Evolutionary conservation across 2,797 vertebrate genomes (phyloP).

Genomic region (Hoplostethus mediterraneus): DNA sequence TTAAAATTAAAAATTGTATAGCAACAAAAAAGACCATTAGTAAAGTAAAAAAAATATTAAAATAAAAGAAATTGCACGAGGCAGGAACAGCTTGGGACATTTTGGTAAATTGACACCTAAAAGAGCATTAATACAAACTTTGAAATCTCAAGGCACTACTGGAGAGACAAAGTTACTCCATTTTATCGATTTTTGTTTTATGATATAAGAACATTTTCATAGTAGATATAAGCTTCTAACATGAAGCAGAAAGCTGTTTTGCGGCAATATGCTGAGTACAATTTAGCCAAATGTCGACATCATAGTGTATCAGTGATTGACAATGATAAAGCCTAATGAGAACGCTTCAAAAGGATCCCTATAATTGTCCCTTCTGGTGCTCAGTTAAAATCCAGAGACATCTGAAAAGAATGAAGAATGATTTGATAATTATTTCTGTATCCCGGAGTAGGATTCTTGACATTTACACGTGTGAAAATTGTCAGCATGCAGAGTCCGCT

Average conservation of each 20-base stretch:
- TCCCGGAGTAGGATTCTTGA: slow-evolving; percentile 20
- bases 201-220: slow-evolving; percentile 2
- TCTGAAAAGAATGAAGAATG: slow-evolving; percentile 31
- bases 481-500: slow-evolving; percentile 13
- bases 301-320: slow-evolving; percentile 23
- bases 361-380: slow-evolving; percentile 20
- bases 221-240: slow-evolving; percentile 5
- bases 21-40: too few relatives aligned
- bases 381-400: slow-evolving; percentile 23
- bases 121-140: too few relatives aligned
- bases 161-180: too few relatives aligned
- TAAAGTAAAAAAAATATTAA: too few relatives aligned
- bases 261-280: neutral
- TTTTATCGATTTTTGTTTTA: neutral
- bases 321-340: slow-evolving; percentile 29
- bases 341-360: slow-evolving; percentile 21
- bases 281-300: slow-evolving; percentile 18
- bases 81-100: too few relatives aligned
- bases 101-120: too few relatives aligned
- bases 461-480: slow-evolving; percentile 38
- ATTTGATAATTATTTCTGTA: slow-evolving; percentile 17
- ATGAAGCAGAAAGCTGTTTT: slow-evolving; percentile 12
- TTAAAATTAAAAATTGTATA: too few relatives aligned
- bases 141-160: too few relatives aligned
- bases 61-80: too few relatives aligned